Conservation (phyloP, 2,113 vertebrate species). For the Limanda limanda region DNA sequence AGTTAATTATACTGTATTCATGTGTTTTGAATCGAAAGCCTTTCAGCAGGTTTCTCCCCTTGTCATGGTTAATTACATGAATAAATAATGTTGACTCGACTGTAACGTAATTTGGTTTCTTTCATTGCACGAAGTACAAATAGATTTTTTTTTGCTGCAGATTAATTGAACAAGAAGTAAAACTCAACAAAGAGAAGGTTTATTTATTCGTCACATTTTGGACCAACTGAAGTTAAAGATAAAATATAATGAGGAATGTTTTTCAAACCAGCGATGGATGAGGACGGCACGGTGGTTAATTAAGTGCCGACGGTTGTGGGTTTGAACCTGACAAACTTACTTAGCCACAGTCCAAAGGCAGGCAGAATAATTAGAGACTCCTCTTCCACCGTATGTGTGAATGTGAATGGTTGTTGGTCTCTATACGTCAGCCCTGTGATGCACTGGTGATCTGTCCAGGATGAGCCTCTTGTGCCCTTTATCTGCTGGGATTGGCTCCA, state of each 20-base stretch:
- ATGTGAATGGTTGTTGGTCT: no score
- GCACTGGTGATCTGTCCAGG: no score
- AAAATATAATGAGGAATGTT: not conserved
- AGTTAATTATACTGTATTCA: not conserved
- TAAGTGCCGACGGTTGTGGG: no score
- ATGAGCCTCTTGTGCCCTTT: no score
- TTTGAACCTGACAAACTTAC: no score
- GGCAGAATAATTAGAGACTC: no score
- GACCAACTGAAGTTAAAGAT: not conserved
- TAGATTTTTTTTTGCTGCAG: not conserved
- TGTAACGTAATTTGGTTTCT: not conserved
- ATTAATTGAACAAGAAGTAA: not conserved
- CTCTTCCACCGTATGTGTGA: no score
- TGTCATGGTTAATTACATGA: not conserved
- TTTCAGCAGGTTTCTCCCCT: not conserved
- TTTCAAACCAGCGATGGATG: no score
- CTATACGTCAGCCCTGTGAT: no score
- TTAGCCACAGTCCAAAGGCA: no score
- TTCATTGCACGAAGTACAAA: not conserved
- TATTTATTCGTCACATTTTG: not conserved
- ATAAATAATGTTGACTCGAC: constrained; percentile 1
- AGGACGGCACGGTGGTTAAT: no score
- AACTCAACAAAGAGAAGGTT: not conserved
- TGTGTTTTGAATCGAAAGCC: not conserved
- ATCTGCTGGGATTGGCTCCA: no score